phyloP scores from a whole-genome alignment of 2,113 vertebrate species.

The Aphyosemion australe region DNA sequence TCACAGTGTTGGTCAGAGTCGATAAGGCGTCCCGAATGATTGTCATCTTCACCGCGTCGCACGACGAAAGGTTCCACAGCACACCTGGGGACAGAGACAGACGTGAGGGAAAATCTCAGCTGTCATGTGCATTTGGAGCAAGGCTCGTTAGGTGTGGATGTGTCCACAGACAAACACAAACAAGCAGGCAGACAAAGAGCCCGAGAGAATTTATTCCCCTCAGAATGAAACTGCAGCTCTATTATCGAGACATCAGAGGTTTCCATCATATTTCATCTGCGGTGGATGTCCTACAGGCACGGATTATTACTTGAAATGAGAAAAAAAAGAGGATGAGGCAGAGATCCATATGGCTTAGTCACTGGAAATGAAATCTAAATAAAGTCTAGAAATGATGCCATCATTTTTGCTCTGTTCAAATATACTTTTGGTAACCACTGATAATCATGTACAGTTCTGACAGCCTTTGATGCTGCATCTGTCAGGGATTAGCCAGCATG shows the following conservation, averaged over 20 bases:
- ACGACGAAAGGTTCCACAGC: conserved; percentile 97
- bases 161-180: conserved; percentile 7
- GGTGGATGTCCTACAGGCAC: conserved; percentile 19
- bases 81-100: conserved; percentile 80
- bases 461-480: conserved; percentile 66
- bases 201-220: background rate
- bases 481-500: conserved; percentile 64
- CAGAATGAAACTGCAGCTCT: conserved; percentile 18
- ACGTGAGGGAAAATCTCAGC: conserved; percentile 36
- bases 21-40: conserved; percentile 95
- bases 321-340: background rate
- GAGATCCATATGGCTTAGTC: conserved; percentile 36
- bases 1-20: conserved; percentile 94
- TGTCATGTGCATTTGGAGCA: conserved; percentile 43
- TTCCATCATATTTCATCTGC: conserved; percentile 44
- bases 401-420: conserved; percentile 45
- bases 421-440: conserved; percentile 46
- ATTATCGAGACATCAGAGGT: conserved; percentile 30
- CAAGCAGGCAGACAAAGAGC: conserved; percentile 1
- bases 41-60: conserved; percentile 96
- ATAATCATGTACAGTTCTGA: conserved; percentile 34
- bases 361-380: conserved; percentile 51
- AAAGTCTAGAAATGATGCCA: conserved; percentile 41
- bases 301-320: conserved; percentile 39
- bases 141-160: conserved; percentile 14